Evolutionary conservation across 2,113 vertebrate species (phyloP), one percentile per base, ranked within the genome.

Genomic region (Speoplatyrhinus poulsoni): DNA sequence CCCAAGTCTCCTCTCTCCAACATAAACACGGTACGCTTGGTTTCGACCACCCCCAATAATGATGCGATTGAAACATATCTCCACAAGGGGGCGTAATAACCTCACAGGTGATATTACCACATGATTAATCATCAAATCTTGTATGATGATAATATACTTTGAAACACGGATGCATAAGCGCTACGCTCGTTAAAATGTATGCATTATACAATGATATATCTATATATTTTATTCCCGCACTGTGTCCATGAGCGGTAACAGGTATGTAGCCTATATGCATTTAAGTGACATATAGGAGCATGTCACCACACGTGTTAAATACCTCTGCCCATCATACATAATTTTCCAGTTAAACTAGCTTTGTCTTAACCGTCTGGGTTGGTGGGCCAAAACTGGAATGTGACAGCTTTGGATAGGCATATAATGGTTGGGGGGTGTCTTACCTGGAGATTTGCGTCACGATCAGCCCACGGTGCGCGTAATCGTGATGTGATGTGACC

Each of bases 261-360:
- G 26, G 48, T 49, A 9, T 10, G 48, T 9, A 9, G 48, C 48
- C 3, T 49, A 49, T 52, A 52, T 15, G 49, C 49, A 52, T 52
- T 52, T 10, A 11, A 3, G 11, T 52, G 11, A 11, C 11, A 15
- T 52, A 11, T 12, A 57, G 17, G 15, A 11, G 6, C 33, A 10
- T 46, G 15, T 15, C 7, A 53, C 17, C 7, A 53, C 17, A 60
- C 59, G 46, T 2, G 53, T 59, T 46, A 58, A 61, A 57, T 41
- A 49, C 64, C 62, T 76, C 48, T 68, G 77, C 17, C 65, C 77
- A 75, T 76, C 69, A 55, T 61, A 46, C 60, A 46, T 41, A 57
- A 63, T 55, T 36, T 74, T 79, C 81, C 72, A 64, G 84, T 72
- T 55, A 62, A 86, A 82, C 88, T 49, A 84, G 82, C 89, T 77